Evolutionary conservation across 2,888 invertebrate species (phyloP).

Genomic region (Cyclophora albipunctata): DNA sequence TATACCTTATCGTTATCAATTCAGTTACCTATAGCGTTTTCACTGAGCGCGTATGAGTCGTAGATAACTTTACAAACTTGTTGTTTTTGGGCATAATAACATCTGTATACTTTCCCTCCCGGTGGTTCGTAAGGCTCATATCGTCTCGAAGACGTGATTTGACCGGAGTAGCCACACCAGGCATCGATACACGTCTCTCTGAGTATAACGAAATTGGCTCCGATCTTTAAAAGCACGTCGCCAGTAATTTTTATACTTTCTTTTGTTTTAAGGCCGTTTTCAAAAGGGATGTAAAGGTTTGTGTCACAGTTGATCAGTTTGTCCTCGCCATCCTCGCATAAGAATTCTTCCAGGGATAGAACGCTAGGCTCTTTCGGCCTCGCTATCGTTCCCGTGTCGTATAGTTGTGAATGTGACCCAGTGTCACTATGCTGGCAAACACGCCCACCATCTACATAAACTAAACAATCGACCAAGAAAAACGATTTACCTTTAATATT

Average conservation of each 20-base stretch:
- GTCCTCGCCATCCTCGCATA: slow-evolving; percentile 47
- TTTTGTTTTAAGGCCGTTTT: slow-evolving; percentile 37
- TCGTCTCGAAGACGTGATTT: slow-evolving; percentile 27
- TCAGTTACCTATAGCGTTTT: too few species aligned
- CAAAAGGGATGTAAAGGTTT: slow-evolving; percentile 44
- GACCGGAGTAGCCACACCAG: slow-evolving; percentile 57
- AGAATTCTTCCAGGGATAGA: slow-evolving; percentile 56
- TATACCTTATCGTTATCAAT: too few species aligned
- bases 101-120: slow-evolving; percentile 51
- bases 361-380: slow-evolving; percentile 45
- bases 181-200: slow-evolving; percentile 34
- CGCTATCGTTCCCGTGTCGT: slow-evolving; percentile 46
- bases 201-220: slow-evolving; percentile 32
- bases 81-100: slow-evolving; percentile 53
- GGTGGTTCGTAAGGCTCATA: slow-evolving; percentile 36
- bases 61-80: slow-evolving; percentile 46
- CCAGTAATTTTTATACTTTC: slow-evolving; percentile 28
- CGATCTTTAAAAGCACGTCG: slow-evolving; percentile 47
- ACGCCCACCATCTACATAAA: slow-evolving; percentile 48
- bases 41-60: too few species aligned
- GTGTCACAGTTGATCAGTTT: slow-evolving; percentile 47
- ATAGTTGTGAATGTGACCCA: slow-evolving; percentile 41
- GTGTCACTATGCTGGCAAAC: slow-evolving; percentile 52
- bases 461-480: slow-evolving; percentile 58
- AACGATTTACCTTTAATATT: slow-evolving; percentile 43